Evolutionary conservation across 2,797 vertebrate species (phyloP).

Genomic region (Heterohyrax brucei): DNA sequence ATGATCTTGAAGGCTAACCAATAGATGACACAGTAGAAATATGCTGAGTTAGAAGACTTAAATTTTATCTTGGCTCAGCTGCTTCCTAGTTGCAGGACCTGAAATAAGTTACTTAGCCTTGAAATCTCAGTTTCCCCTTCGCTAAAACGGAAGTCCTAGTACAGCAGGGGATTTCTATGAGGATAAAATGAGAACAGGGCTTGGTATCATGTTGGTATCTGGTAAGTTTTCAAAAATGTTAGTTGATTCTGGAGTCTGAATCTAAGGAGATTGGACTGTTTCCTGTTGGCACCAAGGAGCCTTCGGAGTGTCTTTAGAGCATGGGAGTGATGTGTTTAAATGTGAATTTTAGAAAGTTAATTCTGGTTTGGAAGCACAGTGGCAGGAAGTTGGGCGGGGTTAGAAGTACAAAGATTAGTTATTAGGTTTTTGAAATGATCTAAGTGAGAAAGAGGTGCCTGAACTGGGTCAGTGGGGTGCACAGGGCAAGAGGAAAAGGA

Average conservation of each 20-base stretch:
- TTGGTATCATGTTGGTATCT: constrained; percentile 72
- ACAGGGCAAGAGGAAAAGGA: not conserved
- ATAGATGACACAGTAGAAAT: not conserved
- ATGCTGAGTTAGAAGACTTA: not conserved
- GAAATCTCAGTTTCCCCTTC: not conserved
- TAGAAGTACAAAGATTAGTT: constrained; percentile 62
- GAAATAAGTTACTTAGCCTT: constrained; percentile 12
- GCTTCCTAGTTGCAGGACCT: not conserved
- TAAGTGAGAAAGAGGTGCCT: constrained; percentile 39
- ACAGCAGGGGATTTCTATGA: constrained; percentile 54
- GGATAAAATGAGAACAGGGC: constrained; percentile 68
- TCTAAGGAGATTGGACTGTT: constrained; percentile 80
- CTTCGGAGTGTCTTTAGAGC: constrained; percentile 75
- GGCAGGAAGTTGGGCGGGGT: constrained; percentile 51
- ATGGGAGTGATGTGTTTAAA: constrained; percentile 80
- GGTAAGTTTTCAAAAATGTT: constrained; percentile 77
- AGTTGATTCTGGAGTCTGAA: constrained; percentile 75
- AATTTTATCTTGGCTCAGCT: constrained; percentile 32
- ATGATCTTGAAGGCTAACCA: constrained; percentile 23
- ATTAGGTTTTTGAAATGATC: constrained; percentile 60
- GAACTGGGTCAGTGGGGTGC: not conserved
- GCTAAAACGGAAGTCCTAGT: constrained; percentile 22
- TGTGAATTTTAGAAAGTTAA: constrained; percentile 83
- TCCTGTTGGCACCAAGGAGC: constrained; percentile 75
- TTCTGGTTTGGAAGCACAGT: constrained; percentile 77